Conservation (phyloP, 2,888 invertebrate genomes). For the Galerucella pusilla region DNA sequence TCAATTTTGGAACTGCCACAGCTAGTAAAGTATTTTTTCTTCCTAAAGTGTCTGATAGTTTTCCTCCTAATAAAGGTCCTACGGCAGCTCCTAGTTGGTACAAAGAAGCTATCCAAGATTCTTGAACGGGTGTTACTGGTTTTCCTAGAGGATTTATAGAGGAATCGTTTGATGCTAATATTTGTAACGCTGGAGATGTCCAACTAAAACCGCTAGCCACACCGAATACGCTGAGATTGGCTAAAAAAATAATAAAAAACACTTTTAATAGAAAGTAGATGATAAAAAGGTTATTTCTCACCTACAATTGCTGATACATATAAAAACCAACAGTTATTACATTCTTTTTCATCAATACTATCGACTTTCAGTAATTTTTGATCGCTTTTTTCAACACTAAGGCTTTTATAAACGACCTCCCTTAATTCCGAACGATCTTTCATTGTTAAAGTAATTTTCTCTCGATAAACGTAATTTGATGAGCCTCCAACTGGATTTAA, state of each 20-base stretch:
- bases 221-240: slow-evolving; percentile 43
- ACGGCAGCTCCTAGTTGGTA: slow-evolving; percentile 50
- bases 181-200: slow-evolving; percentile 53
- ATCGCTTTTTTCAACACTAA: slow-evolving; percentile 25
- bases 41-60: slow-evolving; percentile 63
- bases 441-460: neutral
- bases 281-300: slow-evolving; percentile 26
- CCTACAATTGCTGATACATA: slow-evolving; percentile 46
- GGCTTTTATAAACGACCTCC: slow-evolving; percentile 41
- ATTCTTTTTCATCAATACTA: slow-evolving; percentile 18
- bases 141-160: slow-evolving; percentile 48
- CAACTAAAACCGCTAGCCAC: slow-evolving; percentile 49
- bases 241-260: slow-evolving; percentile 37
- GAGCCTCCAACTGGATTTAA: neutral
- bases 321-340: slow-evolving; percentile 37
- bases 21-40: slow-evolving; percentile 75
- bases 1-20: slow-evolving; percentile 72
- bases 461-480: neutral
- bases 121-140: slow-evolving; percentile 47
- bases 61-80: slow-evolving; percentile 51
- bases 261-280: neutral
- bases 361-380: slow-evolving; percentile 33
- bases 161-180: slow-evolving; percentile 43
- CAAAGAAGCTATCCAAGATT: slow-evolving; percentile 52
- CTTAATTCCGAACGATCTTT: slow-evolving; percentile 12